Conservation (phyloP, 2,797 vertebrate species). For the Tamandua tetradactyla region DNA sequence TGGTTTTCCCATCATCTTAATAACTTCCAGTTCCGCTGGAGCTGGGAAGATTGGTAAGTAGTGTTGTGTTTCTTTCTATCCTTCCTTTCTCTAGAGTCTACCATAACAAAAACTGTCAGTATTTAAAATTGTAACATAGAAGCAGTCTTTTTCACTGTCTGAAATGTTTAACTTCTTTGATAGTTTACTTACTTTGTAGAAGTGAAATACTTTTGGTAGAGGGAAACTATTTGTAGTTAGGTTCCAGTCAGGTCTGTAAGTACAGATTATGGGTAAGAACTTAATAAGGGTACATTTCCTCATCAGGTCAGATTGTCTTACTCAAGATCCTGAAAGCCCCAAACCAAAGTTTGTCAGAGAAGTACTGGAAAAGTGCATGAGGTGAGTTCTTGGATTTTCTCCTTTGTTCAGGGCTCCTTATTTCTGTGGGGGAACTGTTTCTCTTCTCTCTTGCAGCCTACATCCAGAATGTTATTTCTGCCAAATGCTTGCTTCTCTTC, state of each 20-base stretch:
- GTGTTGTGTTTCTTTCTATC: conserved; percentile 47
- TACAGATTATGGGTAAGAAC: conserved; percentile 10
- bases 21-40: conserved; percentile 99
- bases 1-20: conserved; percentile 99
- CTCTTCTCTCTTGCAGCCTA: neutral
- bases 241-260: neutral
- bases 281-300: conserved; percentile 49
- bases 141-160: neutral
- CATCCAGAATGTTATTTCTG: conserved; percentile 11
- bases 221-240: neutral
- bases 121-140: conserved; percentile 46
- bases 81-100: neutral
- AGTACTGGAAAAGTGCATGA: conserved; percentile 97
- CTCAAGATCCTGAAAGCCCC: conserved; percentile 93
- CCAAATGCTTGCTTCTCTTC: neutral
- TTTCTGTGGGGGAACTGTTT: neutral
- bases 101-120: neutral
- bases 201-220: conserved; percentile 14
- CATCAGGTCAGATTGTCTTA: conserved; percentile 95
- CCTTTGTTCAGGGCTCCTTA: too few relatives aligned
- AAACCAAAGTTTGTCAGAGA: conserved; percentile 99
- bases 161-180: conserved; percentile 27
- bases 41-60: conserved; percentile 99
- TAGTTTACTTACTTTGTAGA: neutral
- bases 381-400: conserved; percentile 88